Percentiles rank a stretch among this genome's conserved stretches.
Conservation (phyloP, 2,888 invertebrate species). For the Xanthostigma xanthostigma region DNA sequence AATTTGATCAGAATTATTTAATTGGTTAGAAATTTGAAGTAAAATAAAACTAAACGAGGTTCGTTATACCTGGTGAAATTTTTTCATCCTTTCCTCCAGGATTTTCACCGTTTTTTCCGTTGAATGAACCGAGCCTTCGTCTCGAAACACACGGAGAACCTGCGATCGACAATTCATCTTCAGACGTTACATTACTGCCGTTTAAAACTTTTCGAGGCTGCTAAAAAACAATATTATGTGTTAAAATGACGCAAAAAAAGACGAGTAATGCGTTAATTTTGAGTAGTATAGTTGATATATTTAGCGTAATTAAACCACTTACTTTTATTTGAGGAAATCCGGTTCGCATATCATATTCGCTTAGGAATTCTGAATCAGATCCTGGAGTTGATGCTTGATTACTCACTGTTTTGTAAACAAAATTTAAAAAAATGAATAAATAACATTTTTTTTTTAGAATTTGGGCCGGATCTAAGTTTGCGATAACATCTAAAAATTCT, state of each 20-base stretch:
- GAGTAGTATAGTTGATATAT: background rate
- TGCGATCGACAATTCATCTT: slow-evolving; percentile 42
- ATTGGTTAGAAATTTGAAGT: no score
- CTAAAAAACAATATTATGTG: background rate
- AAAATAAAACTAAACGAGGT: background rate
- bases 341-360: slow-evolving; percentile 62
- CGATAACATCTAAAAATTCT: no score
- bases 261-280: no score
- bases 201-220: slow-evolving; percentile 25
- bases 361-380: slow-evolving; percentile 57
- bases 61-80: slow-evolving; percentile 34
- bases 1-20: background rate
- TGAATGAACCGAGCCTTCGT: slow-evolving; percentile 50
- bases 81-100: slow-evolving; percentile 30
- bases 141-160: slow-evolving; percentile 53
- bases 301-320: slow-evolving; percentile 1
- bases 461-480: no score
- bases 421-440: slow-evolving; percentile 3
- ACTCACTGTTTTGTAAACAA: slow-evolving; percentile 30
- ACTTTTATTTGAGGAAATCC: slow-evolving; percentile 39
- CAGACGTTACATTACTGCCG: slow-evolving; percentile 38
- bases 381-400: slow-evolving; percentile 51
- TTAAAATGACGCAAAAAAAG: background rate
- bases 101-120: slow-evolving; percentile 26
- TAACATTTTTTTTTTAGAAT: no score